Evolutionary conservation across 1,140 invertebrate genomes (phyloP).

Genomic region (Brachionus koreanus): DNA sequence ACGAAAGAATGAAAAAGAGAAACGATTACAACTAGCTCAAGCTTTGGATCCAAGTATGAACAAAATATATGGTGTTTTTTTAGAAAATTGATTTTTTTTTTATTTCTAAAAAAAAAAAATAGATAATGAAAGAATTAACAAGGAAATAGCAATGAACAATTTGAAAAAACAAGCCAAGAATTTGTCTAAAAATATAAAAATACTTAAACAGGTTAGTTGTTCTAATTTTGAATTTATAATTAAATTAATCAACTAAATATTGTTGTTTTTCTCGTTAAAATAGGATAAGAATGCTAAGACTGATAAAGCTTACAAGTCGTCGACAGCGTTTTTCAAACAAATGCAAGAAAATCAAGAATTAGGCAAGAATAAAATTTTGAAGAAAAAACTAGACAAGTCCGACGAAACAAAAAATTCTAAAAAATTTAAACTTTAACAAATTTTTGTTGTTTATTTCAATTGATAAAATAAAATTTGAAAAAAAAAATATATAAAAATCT

Average conservation of each 20-base stretch:
- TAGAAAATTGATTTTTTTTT: too few species aligned
- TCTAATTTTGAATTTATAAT: not conserved
- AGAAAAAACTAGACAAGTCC: not conserved
- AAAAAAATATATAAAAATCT: too few species aligned
- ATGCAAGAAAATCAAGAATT: slow-evolving; percentile 39
- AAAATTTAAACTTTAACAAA: slow-evolving; percentile 34
- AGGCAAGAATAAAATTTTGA: not conserved
- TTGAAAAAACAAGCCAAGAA: slow-evolving; percentile 42
- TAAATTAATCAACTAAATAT: too few species aligned
- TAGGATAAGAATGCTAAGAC: slow-evolving; percentile 34
- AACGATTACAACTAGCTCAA: slow-evolving; percentile 11
- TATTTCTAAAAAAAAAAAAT: too few species aligned
- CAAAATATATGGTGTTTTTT: too few species aligned
- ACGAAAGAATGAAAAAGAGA: slow-evolving; percentile 6
- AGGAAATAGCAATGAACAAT: slow-evolving; percentile 41
- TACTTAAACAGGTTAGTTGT: slow-evolving; percentile 6
- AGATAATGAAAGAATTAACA: slow-evolving; percentile 34
- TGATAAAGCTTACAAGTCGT: slow-evolving; percentile 34
- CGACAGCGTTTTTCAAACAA: slow-evolving; percentile 40
- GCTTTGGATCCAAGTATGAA: slow-evolving; percentile 28
- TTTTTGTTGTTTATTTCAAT: not conserved
- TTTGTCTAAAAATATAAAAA: slow-evolving; percentile 38
- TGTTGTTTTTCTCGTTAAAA: not conserved
- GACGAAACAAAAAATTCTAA: not conserved
- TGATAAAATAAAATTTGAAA: not conserved